Base-by-base conservation (phyloP, 2,888 invertebrate genomes). In the Chalcis sispes region DNA sequence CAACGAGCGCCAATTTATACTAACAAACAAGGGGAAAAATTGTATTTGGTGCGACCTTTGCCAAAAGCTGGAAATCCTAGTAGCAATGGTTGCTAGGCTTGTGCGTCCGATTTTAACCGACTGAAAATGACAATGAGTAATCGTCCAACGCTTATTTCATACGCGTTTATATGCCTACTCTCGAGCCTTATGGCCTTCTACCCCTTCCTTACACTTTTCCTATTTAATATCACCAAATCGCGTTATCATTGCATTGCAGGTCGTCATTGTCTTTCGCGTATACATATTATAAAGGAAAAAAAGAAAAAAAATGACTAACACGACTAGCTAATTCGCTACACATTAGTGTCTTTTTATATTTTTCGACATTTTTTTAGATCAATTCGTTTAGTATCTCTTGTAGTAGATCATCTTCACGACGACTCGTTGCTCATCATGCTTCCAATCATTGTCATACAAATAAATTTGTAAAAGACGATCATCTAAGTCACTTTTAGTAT, bases 1-100 rank as follows among this genome's bases (percentile, higher is more conserved):
- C 98, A 98, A 92, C 94, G 96, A 88, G 98, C 99, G 84, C 99
- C 99, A 83, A 99, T 99, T 89, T 99, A 98, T 91, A 98, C 98
- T 86, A 97, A 97, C 91, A 97, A 97, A 89, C 96, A 96, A 89
- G 98, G 98, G 83, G 99, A 99, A 90, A 98, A 98, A 90, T 92
- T 99, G 77, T 99, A 97, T 91, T 93, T 99, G 83, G 96, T 98
- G 86, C 95, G 98, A 85, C 95, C 99, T 81, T 92, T 99, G 88
- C 96, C 96, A 66, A 93, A 94, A 88, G 88, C 86, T 66, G 89
- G 89, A 80, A 87, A 86, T 80, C 84, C 86, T 54, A 87, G 82
- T 82, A 89, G 85, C 82, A 89, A 89, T 79, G 88, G 88, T 82
- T 89, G 88, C 85, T 89, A 78, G 67, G 62, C 52, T 65, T 20